phyloP scores from a whole-genome alignment of 1,140 invertebrate genomes.

The Drosophila nebulosa region DNA sequence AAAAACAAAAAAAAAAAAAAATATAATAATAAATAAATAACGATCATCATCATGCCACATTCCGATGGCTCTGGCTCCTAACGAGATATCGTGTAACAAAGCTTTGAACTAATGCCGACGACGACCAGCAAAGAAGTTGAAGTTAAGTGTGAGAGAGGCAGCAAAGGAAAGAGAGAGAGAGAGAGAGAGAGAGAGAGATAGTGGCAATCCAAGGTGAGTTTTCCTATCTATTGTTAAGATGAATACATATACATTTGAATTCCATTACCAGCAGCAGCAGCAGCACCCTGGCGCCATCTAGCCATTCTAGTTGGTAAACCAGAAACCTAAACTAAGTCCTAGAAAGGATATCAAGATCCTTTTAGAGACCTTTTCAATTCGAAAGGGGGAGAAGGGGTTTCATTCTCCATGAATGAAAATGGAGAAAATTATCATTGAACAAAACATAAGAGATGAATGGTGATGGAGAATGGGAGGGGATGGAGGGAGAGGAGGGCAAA shows the following conservation, averaged over 20 bases:
- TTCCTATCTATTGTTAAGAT: not conserved
- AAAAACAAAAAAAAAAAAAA: slow-evolving; percentile 12
- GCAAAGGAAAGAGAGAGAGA: slow-evolving; percentile 3
- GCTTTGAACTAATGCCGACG: slow-evolving; percentile 75
- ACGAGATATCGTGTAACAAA: slow-evolving; percentile 62
- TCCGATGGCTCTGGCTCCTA: slow-evolving; percentile 46
- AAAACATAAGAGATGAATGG: not conserved
- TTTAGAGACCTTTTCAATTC: no score
- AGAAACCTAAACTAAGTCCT: no score
- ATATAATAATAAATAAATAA: no score
- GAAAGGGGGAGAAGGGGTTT: no score
- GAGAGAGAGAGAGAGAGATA: not conserved
- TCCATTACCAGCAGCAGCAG: no score
- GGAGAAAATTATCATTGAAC: slow-evolving; percentile 8
- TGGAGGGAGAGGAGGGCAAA: slow-evolving; percentile 11
- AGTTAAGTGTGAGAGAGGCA: slow-evolving; percentile 27
- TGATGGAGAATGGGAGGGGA: no score
- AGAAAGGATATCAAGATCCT: no score
- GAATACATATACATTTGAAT: no score
- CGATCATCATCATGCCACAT: slow-evolving; percentile 46
- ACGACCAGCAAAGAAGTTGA: slow-evolving; percentile 17
- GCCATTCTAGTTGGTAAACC: no score
- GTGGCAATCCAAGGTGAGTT: slow-evolving; percentile 28
- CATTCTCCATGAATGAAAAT: not conserved
- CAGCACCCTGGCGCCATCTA: no score